Percentiles rank a stretch among this genome's conserved stretches.
phyloP scores from a whole-genome alignment of 2,113 vertebrate genomes.

The Chloropsis hardwickii region DNA sequence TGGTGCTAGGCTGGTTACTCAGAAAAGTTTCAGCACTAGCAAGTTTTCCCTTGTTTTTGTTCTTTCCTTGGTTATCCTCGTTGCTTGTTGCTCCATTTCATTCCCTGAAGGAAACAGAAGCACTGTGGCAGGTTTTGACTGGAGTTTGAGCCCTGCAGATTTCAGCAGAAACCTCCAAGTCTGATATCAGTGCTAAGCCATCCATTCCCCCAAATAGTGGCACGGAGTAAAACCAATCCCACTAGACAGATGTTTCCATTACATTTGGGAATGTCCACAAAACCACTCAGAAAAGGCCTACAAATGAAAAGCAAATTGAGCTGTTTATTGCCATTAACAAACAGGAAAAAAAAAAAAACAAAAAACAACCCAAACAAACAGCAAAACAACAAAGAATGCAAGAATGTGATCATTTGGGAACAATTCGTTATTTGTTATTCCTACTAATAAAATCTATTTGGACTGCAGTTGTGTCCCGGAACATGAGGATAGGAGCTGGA shows the following conservation, averaged over 20 bases:
- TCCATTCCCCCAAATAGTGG: background rate
- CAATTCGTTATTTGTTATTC: conserved; percentile 5
- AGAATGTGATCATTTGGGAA: conserved; percentile 2
- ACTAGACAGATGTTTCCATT: background rate
- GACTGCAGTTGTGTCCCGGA: background rate
- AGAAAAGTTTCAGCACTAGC: background rate
- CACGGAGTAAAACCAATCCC: background rate
- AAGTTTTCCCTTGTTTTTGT: background rate
- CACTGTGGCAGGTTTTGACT: background rate
- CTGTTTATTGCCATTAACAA: conserved; percentile 13
- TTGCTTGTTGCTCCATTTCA: background rate
- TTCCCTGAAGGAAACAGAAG: background rate
- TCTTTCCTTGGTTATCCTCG: background rate
- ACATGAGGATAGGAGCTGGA: background rate
- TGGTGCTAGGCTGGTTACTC: background rate
- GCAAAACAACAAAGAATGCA: background rate
- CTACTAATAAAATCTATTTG: background rate
- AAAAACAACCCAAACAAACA: background rate
- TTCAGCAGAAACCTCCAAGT: background rate
- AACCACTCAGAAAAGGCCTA: background rate
- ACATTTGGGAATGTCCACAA: background rate
- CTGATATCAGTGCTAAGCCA: background rate
- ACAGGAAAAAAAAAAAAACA: background rate
- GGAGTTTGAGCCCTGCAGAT: background rate
- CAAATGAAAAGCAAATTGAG: conserved; percentile 1